Evolutionary conservation across 64 coral and sea anemone genomes (phyloP).

Genomic region (Astreopora myriophthalma): DNA sequence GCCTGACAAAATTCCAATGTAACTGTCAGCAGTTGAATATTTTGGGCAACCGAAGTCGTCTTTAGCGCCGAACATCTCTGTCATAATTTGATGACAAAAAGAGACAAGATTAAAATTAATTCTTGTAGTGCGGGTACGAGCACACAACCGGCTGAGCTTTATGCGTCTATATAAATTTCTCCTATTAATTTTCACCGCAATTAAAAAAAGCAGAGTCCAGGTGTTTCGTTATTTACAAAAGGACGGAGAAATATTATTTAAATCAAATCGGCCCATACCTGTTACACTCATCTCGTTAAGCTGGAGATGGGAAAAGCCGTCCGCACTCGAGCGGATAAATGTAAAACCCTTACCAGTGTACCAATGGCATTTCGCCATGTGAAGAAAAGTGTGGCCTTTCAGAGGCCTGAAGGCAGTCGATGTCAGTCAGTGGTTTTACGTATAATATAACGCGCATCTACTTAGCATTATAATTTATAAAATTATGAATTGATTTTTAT

Average conservation of each 20-base stretch:
- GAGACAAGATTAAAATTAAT: conserved; percentile 55
- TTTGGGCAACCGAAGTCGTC: conserved; percentile 34
- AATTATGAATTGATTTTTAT: conserved; percentile 42
- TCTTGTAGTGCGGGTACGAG: conserved; percentile 11
- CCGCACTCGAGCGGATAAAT: neutral
- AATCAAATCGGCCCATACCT: conserved; percentile 54
- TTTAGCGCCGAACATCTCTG: conserved; percentile 42
- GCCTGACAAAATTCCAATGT: conserved; percentile 28
- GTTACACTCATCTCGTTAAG: conserved; percentile 2
- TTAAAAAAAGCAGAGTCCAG: conserved; percentile 36
- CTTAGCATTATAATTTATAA: conserved; percentile 37
- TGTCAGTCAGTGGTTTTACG: conserved; percentile 10
- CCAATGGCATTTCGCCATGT: neutral
- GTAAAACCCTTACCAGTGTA: neutral
- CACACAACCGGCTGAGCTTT: neutral
- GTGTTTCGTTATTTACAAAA: conserved; percentile 53
- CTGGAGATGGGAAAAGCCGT: neutral
- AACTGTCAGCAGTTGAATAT: conserved; percentile 18
- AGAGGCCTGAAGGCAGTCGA: conserved; percentile 14
- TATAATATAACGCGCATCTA: conserved; percentile 6
- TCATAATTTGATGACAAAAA: conserved; percentile 42
- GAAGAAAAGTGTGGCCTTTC: neutral
- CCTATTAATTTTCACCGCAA: conserved; percentile 42
- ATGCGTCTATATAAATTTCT: conserved; percentile 26
- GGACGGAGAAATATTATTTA: conserved; percentile 41